Evolutionary conservation across 2,797 vertebrate species (phyloP).

Genomic region (Morus bassanus): DNA sequence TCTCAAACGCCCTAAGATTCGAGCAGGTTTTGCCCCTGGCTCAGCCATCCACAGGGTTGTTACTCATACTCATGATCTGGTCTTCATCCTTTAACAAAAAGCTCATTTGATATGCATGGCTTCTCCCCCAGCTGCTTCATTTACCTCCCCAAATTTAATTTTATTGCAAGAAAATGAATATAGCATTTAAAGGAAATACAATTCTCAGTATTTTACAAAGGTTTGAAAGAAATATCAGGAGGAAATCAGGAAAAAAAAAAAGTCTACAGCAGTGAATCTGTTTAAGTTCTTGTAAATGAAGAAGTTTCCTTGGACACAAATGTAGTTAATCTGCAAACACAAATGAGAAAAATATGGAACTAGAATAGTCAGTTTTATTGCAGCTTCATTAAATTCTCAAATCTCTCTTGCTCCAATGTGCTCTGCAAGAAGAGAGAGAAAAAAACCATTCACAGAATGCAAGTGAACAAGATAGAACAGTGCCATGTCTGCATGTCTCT

Average conservation of each 20-base stretch:
- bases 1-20: neutral
- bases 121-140: neutral
- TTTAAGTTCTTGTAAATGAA: neutral
- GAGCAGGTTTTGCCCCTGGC: neutral
- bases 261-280: neutral
- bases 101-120: neutral
- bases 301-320: neutral
- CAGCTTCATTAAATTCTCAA: slow-evolving; percentile 21
- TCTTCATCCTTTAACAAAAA: neutral
- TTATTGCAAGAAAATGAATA: neutral
- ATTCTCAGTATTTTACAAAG: neutral
- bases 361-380: neutral
- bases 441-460: neutral
- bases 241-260: neutral
- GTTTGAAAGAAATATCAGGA: neutral
- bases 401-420: neutral
- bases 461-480: neutral
- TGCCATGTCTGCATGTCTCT: neutral
- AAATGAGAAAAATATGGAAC: neutral
- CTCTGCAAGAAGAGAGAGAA: neutral
- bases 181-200: neutral
- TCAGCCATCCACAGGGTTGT: neutral
- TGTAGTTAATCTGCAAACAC: neutral
- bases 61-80: neutral
- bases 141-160: neutral